Conservation (phyloP, 2,113 vertebrate species). For the Mobula birostris region DNA sequence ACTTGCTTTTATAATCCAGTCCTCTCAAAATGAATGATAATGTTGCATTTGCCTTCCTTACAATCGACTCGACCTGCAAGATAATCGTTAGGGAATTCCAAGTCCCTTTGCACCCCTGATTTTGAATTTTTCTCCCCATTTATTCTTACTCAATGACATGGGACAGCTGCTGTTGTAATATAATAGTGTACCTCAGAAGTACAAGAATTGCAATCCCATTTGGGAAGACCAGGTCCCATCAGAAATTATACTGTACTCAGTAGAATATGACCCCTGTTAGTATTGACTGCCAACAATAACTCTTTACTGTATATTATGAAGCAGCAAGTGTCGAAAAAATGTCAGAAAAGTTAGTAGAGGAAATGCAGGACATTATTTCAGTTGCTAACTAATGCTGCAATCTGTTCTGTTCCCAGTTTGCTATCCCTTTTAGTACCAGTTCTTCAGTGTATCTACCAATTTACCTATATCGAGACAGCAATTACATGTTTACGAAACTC, state of each 20-base stretch:
- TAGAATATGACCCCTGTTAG: not conserved
- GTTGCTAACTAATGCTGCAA: not conserved
- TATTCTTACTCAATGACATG: not conserved
- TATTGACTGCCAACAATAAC: not conserved
- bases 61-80: too few species aligned
- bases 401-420: not conserved
- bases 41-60: too few species aligned
- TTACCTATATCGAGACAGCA: not conserved
- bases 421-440: not conserved
- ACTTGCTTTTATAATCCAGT: too few species aligned
- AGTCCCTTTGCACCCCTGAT: too few species aligned
- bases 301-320: not conserved
- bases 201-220: not conserved
- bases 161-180: not conserved
- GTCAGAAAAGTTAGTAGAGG: not conserved
- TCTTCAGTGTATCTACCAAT: not conserved
- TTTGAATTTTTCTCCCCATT: too few species aligned
- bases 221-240: not conserved
- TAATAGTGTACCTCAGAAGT: not conserved
- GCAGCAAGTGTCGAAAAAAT: not conserved
- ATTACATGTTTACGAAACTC: not conserved
- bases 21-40: too few species aligned
- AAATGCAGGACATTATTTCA: not conserved
- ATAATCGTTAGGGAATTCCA: too few species aligned
- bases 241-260: not conserved